phyloP scores from a whole-genome alignment of 1,140 invertebrate genomes.

The Plodia interpunctella region DNA sequence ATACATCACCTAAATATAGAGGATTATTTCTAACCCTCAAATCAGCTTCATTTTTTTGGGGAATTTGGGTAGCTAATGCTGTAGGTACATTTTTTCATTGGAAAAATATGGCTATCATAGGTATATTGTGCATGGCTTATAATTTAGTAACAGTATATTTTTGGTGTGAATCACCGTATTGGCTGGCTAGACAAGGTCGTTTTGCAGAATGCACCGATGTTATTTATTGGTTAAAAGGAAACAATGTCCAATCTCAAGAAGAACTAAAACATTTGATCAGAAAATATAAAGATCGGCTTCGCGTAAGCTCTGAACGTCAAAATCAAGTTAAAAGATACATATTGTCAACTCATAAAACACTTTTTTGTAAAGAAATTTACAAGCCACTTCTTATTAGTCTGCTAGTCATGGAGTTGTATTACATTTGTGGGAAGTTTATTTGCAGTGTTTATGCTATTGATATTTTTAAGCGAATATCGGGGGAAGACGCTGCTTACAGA shows the following conservation, averaged over 20 bases:
- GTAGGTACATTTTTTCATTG: conserved; percentile 23
- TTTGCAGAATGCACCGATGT: conserved; percentile 26
- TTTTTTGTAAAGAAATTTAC: background rate
- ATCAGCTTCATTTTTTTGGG: conserved; percentile 22
- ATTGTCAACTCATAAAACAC: background rate
- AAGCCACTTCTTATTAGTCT: background rate
- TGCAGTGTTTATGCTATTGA: conserved; percentile 22
- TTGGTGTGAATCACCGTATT: conserved; percentile 31
- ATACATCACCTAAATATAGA: conserved; percentile 23
- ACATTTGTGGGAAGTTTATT: conserved; percentile 17
- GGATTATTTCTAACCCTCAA: conserved; percentile 19
- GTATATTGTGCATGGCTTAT: conserved; percentile 8
- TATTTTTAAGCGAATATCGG: conserved; percentile 15
- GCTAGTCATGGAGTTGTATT: background rate
- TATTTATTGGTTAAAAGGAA: conserved; percentile 32
- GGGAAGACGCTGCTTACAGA: conserved; percentile 15
- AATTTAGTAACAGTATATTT: background rate
- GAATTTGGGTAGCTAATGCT: conserved; percentile 22
- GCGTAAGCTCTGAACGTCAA: background rate
- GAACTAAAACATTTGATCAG: conserved; percentile 25
- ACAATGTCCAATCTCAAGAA: conserved; percentile 20
- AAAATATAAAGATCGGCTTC: background rate
- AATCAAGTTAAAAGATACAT: background rate
- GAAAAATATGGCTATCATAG: conserved; percentile 14
- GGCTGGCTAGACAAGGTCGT: conserved; percentile 28